These are phyloP conservation scores for Meleagris gallopavo DNA, from an alignment of 2,113 vertebrate genomes.

Conservation along the genomic window DNA sequence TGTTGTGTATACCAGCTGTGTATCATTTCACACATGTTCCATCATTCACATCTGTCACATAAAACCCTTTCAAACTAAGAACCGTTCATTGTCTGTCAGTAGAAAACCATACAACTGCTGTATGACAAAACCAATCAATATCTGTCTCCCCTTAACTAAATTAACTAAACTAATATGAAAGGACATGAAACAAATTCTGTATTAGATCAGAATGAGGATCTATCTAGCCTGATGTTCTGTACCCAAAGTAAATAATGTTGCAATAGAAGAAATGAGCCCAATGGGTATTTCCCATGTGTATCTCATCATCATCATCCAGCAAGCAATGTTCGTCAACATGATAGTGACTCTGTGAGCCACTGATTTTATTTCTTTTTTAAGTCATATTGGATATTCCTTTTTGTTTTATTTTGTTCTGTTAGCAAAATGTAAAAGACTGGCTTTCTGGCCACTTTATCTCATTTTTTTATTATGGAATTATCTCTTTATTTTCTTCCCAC, in stretches of 20 bases:
- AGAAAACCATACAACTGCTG: neutral
- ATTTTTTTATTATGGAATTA: neutral
- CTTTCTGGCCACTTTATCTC: neutral
- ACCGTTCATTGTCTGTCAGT: neutral
- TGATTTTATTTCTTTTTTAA: neutral
- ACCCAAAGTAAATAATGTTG: neutral
- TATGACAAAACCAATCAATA: neutral
- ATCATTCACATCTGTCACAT: neutral
- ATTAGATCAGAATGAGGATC: neutral
- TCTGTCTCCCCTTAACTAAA: neutral
- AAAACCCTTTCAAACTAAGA: fast-evolving
- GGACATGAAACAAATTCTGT: neutral
- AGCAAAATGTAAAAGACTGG: neutral
- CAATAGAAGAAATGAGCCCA: neutral
- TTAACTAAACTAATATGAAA: neutral
- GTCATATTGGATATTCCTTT: neutral
- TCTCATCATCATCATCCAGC: neutral
- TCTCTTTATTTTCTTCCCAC: neutral
- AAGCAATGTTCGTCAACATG: neutral
- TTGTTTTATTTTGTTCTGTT: neutral
- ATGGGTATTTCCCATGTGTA: neutral
- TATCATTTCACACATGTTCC: neutral
- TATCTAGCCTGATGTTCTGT: neutral
- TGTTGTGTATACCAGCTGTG: neutral
- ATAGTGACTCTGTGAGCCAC: neutral